phyloP scores from a whole-genome alignment of 2,888 invertebrate genomes.

The Drosophila tripunctata region DNA sequence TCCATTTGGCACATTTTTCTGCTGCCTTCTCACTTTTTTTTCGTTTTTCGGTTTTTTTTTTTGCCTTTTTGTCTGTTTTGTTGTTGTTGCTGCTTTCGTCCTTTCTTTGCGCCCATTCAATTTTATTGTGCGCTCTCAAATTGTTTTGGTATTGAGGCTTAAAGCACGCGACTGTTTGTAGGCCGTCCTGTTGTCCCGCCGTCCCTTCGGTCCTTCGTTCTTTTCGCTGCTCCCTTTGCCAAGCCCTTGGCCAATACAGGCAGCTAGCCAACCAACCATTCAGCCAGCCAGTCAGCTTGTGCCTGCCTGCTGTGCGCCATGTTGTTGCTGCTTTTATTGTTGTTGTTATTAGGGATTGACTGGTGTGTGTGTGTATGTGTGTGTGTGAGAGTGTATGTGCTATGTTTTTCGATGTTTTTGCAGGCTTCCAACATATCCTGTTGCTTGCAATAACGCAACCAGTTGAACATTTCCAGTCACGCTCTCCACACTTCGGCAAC shows the following conservation, averaged over 20 bases:
- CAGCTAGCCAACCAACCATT: constrained; percentile 17
- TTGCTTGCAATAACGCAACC: constrained; percentile 76
- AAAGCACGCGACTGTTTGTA: constrained; percentile 72
- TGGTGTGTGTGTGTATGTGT: not conserved
- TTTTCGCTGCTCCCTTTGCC: constrained; percentile 13
- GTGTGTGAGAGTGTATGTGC: constrained; percentile 32
- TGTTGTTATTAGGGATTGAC: constrained; percentile 31
- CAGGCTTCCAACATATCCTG: constrained; percentile 76
- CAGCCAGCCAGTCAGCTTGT: constrained; percentile 41
- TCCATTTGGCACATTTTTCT: constrained; percentile 60
- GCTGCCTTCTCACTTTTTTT: constrained; percentile 47
- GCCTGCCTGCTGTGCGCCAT: constrained; percentile 10
- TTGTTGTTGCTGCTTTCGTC: constrained; percentile 34
- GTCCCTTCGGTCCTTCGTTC: not conserved
- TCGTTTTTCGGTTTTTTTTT: constrained; percentile 4
- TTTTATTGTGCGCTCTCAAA: constrained; percentile 78
- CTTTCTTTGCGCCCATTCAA: constrained; percentile 66
- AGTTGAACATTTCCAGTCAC: constrained; percentile 74
- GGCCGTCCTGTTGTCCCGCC: constrained; percentile 25
- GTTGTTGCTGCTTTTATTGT: constrained; percentile 24
- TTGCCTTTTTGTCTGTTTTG: constrained; percentile 11
- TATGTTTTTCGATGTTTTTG: constrained; percentile 73
- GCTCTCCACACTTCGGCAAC: constrained; percentile 55
- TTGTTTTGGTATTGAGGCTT: constrained; percentile 79
- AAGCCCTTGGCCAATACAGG: not conserved